Percentiles rank a stretch among this genome's conserved stretches.
Conservation (phyloP, 2,797 vertebrate genomes). For the Enteromius treurensis region DNA sequence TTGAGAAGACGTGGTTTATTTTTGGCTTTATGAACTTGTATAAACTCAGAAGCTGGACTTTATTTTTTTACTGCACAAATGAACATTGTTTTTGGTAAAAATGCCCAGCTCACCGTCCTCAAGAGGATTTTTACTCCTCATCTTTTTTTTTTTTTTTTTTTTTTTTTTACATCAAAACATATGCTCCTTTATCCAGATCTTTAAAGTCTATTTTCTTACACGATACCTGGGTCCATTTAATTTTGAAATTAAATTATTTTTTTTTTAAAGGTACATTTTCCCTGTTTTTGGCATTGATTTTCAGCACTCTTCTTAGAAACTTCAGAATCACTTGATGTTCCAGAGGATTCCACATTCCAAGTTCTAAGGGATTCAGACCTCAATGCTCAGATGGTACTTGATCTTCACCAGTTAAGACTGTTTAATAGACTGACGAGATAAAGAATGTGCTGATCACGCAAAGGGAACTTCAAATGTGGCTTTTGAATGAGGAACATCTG, state of each 20-base stretch:
- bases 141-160: neutral
- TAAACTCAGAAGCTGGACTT: conserved; percentile 64
- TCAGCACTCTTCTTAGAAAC: conserved; percentile 57
- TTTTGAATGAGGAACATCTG: conserved; percentile 66
- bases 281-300: conserved; percentile 49
- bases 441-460: conserved; percentile 65
- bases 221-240: conserved; percentile 37
- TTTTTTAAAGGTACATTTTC: conserved; percentile 42
- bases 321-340: conserved; percentile 64
- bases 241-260: neutral
- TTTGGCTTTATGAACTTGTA: conserved; percentile 66
- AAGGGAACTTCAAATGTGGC: conserved; percentile 74
- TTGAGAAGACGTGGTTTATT: conserved; percentile 67
- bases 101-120: conserved; percentile 70
- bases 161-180: conserved; percentile 65
- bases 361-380: conserved; percentile 44
- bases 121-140: conserved; percentile 58
- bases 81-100: conserved; percentile 30
- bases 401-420: conserved; percentile 34
- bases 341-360: conserved; percentile 59
- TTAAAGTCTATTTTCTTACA: conserved; percentile 76
- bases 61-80: conserved; percentile 61
- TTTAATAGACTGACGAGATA: conserved; percentile 42
- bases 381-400: conserved; percentile 62
- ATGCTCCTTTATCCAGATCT: conserved; percentile 65